phyloP scores from a whole-genome alignment of 2,113 vertebrate species.

The Sturnus vulgaris region DNA sequence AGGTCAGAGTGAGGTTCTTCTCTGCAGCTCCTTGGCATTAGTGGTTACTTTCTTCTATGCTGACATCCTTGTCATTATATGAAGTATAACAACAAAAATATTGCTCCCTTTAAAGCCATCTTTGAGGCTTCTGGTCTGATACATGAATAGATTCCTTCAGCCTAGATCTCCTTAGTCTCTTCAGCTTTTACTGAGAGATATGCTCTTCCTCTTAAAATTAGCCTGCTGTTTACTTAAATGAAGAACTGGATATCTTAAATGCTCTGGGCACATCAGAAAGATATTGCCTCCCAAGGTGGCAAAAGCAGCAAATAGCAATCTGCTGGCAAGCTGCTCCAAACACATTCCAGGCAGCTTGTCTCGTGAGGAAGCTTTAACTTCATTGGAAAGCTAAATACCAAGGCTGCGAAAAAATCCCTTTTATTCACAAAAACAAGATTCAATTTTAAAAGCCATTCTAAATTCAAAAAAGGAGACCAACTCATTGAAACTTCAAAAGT shows the following conservation, averaged over 20 bases:
- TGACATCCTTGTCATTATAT: neutral
- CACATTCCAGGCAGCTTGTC: neutral
- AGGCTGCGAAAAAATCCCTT: neutral
- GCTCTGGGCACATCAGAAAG: neutral
- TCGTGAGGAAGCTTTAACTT: neutral
- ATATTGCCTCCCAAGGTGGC: neutral
- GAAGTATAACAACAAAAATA: neutral
- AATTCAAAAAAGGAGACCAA: neutral
- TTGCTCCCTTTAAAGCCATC: neutral
- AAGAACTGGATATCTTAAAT: neutral
- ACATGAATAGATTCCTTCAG: neutral
- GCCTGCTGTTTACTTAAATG: neutral
- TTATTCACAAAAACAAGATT: neutral
- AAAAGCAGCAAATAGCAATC: neutral
- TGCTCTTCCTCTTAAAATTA: neutral
- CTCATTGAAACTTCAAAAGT: neutral
- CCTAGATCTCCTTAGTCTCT: neutral
- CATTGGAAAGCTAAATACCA: neutral
- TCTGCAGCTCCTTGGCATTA: neutral
- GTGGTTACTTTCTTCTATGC: neutral
- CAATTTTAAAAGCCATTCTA: neutral
- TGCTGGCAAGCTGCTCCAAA: neutral
- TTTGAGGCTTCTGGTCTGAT: neutral
- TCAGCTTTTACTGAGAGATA: neutral
- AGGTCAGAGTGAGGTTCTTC: neutral